phyloP scores from a whole-genome alignment of 2,797 vertebrate species.

The Danio aesculapii region DNA sequence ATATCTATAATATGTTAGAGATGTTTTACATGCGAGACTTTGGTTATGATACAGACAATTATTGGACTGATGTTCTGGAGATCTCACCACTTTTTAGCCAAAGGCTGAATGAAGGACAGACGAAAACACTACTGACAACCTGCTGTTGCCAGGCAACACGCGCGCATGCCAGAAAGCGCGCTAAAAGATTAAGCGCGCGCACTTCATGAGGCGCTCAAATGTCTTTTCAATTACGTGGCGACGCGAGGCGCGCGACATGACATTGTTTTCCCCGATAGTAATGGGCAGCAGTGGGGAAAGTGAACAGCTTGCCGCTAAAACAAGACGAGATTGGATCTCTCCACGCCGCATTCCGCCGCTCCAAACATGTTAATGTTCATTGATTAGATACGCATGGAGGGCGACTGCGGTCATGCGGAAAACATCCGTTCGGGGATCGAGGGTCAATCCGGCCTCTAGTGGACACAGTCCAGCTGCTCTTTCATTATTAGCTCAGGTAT shows the following conservation, averaged over 20 bases:
- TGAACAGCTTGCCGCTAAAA: not conserved
- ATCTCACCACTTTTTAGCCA: not conserved
- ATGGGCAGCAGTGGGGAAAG: not conserved
- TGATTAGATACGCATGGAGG: constrained; percentile 21
- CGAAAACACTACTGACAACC: constrained; percentile 27
- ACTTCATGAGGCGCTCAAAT: constrained; percentile 22
- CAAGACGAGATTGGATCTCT: constrained; percentile 1
- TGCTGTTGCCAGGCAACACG: constrained; percentile 56
- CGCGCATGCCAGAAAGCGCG: constrained; percentile 20
- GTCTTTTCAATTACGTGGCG: constrained; percentile 22
- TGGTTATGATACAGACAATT: too few species aligned
- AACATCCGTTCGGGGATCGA: not conserved
- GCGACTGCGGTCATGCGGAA: constrained; percentile 9
- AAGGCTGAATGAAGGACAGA: not conserved
- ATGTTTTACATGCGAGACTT: too few species aligned
- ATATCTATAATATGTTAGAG: too few species aligned
- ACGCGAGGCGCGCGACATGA: not conserved
- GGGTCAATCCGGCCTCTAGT: constrained; percentile 2
- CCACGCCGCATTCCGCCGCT: not conserved
- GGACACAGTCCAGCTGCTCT: too few species aligned
- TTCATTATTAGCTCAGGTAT: not conserved
- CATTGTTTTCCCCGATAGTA: constrained; percentile 15
- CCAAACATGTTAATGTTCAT: constrained; percentile 12
- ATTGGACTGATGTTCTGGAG: not conserved
- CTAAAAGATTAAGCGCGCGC: constrained; percentile 49